A percentile compares a stretch with the other conserved stretches of the same genome.
phyloP scores from a whole-genome alignment of 2,888 invertebrate genomes.

The Anagyrus pseudococci region DNA sequence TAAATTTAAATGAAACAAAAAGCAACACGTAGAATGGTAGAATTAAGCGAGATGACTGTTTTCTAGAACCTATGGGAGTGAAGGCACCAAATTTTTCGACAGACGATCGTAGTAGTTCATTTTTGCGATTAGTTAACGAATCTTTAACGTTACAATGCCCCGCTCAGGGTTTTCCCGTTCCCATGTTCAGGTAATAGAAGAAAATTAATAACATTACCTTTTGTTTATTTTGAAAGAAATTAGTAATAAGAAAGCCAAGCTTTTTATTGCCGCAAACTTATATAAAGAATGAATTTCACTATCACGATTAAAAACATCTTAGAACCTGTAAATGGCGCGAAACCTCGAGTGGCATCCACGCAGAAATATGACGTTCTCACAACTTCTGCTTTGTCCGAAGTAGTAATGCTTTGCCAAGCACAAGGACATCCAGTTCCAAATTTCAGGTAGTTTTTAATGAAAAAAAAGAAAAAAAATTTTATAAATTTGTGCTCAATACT shows the following conservation, averaged over 20 bases:
- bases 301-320: constrained; percentile 5
- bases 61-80: constrained; percentile 66
- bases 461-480: not conserved
- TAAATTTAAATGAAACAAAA: not conserved
- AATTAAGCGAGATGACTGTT: not conserved
- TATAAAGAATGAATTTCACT: not conserved
- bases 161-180: constrained; percentile 75
- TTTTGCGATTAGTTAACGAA: constrained; percentile 61
- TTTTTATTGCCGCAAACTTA: not conserved
- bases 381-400: constrained; percentile 62
- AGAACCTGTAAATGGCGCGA: constrained; percentile 69
- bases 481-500: too few species aligned
- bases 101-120: constrained; percentile 66
- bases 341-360: constrained; percentile 68
- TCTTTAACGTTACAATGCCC: constrained; percentile 71
- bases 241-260: constrained; percentile 36
- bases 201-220: not conserved
- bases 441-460: constrained; percentile 67
- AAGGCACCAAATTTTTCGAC: constrained; percentile 68
- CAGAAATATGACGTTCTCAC: constrained; percentile 67
- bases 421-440: constrained; percentile 74
- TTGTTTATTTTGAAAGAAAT: not conserved
- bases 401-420: constrained; percentile 72
- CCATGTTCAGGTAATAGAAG: constrained; percentile 71
- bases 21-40: not conserved